A percentile compares a stretch with the other conserved stretches of the same genome.
These are phyloP conservation scores for Drosophila helvetica DNA, from an alignment of 2,888 invertebrate genomes.

Conservation along the genomic window DNA sequence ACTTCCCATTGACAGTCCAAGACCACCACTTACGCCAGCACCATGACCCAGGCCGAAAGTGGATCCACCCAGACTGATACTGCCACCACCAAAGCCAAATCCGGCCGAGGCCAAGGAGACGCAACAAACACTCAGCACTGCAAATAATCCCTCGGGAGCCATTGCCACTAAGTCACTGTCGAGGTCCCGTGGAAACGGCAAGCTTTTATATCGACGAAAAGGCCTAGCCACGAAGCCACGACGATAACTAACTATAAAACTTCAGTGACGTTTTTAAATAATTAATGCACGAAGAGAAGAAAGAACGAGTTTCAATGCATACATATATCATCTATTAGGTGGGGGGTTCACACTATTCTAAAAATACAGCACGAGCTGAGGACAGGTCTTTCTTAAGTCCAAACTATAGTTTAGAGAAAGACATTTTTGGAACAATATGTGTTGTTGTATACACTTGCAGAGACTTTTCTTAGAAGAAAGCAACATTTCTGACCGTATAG, in stretches of 20 bases:
- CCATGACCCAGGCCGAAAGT: conserved; percentile 14
- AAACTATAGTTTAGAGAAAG: conserved; percentile 5
- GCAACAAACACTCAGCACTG: conserved; percentile 20
- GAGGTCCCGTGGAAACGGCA: conserved; percentile 12
- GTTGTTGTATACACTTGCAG: no score
- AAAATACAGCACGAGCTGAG: conserved; percentile 12
- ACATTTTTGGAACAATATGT: no score
- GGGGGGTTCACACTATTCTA: conserved; percentile 27
- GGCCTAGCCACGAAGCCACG: conserved; percentile 3
- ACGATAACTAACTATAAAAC: neutral
- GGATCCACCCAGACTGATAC: conserved; percentile 12
- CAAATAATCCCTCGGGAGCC: conserved; percentile 28
- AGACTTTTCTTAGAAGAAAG: no score
- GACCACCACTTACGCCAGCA: conserved; percentile 14
- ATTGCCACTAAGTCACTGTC: conserved; percentile 29
- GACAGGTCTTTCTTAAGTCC: conserved; percentile 9
- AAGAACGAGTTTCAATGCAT: conserved; percentile 20
- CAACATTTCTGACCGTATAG: no score
- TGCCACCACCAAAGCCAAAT: conserved; percentile 20
- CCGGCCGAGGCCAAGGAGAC: conserved; percentile 25
- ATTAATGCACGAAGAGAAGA: conserved; percentile 7
- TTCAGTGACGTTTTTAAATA: conserved; percentile 25
- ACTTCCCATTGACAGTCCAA: conserved; percentile 1
- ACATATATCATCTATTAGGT: conserved; percentile 19
- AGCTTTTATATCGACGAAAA: conserved; percentile 34